Evolutionary conservation across 2,113 vertebrate species (phyloP).

Genomic region (Dipodomys merriami): DNA sequence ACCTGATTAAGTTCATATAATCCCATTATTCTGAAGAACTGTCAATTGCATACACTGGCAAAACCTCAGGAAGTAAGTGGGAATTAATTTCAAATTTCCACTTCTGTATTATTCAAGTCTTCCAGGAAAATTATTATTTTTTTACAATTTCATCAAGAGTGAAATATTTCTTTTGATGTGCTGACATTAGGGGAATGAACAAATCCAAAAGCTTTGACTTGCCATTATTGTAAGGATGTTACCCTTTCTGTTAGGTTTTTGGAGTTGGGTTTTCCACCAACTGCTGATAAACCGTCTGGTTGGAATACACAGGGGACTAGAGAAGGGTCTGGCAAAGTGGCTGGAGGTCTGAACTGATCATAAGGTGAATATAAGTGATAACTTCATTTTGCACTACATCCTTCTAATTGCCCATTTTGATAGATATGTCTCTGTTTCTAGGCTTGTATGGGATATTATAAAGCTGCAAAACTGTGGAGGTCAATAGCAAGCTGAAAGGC

Average conservation of each 20-base stretch:
- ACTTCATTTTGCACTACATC: background rate
- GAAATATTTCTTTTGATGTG: background rate
- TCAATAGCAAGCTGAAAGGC: background rate
- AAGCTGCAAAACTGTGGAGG: background rate
- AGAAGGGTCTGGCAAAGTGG: background rate
- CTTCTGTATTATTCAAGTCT: background rate
- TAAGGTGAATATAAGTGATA: background rate
- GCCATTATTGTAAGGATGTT: background rate
- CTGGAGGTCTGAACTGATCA: background rate
- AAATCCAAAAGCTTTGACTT: background rate
- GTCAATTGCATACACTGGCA: background rate
- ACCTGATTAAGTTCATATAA: constrained; percentile 33
- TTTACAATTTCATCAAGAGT: background rate
- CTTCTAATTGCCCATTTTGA: background rate
- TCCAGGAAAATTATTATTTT: background rate
- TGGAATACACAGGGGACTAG: background rate
- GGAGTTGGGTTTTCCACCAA: background rate
- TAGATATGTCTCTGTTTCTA: background rate
- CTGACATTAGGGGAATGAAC: background rate
- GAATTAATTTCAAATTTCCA: background rate
- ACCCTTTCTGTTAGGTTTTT: background rate
- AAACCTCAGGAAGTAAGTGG: constrained; percentile 26
- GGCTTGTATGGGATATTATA: background rate
- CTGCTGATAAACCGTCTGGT: background rate
- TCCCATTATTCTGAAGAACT: background rate